Percentiles rank a stretch among this genome's conserved stretches.
Evolutionary conservation across 2,113 vertebrate genomes (phyloP).

Genomic region (Edolisoma coerulescens): DNA sequence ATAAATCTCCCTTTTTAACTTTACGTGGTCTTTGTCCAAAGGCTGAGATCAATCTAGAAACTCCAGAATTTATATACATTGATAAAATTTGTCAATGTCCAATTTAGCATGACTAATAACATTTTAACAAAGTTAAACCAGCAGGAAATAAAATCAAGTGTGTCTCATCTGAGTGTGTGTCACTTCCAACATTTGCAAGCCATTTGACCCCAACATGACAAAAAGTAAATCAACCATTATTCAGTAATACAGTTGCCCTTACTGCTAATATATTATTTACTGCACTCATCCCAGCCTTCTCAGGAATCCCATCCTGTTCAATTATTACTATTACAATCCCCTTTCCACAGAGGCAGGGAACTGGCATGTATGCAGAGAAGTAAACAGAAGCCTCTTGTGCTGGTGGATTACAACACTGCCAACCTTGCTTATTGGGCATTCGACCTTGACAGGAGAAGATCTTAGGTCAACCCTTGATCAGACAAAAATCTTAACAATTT

Average conservation of each 20-base stretch:
- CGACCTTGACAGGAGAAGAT: neutral
- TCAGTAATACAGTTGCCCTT: neutral
- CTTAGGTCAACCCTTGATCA: neutral
- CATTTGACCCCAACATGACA: neutral
- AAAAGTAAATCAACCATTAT: neutral
- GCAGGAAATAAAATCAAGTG: conserved; percentile 6
- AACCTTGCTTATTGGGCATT: neutral
- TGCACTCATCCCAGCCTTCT: neutral
- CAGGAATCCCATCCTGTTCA: neutral
- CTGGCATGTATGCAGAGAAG: neutral
- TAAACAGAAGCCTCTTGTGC: neutral
- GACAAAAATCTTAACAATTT: neutral
- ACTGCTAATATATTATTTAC: neutral
- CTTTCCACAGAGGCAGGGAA: neutral
- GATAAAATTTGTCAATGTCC: neutral
- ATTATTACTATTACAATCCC: neutral
- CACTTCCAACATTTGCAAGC: neutral
- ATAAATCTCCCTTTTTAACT: neutral
- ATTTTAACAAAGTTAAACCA: neutral
- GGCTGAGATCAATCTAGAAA: neutral
- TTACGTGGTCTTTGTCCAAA: neutral
- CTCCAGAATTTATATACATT: neutral
- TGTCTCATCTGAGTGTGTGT: neutral
- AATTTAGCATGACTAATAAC: conserved; percentile 21
- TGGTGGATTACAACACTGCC: neutral